These are phyloP conservation scores for Aphelenchoides avenae DNA, from an alignment of 1,140 invertebrate species.

Conservation along the genomic window DNA sequence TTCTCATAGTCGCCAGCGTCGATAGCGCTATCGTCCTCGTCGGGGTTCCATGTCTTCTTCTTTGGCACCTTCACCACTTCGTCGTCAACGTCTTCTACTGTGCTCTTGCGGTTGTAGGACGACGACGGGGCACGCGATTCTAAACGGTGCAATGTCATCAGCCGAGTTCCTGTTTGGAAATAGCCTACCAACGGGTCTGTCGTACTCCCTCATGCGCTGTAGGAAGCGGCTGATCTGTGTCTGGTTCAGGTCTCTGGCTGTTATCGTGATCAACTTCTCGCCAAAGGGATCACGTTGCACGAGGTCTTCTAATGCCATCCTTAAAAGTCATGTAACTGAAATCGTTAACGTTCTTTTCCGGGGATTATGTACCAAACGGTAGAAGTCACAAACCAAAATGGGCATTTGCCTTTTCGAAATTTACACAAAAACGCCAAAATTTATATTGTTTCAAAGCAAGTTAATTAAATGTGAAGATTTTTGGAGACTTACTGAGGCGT, in stretches of 20 bases:
- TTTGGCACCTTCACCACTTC: constrained; percentile 14
- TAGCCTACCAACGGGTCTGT: constrained; percentile 20
- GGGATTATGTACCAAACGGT: no score
- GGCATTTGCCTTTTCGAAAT: no score
- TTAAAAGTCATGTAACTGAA: constrained; percentile 20
- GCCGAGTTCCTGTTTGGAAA: neutral
- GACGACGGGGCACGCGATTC: no score
- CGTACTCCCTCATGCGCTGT: constrained; percentile 47
- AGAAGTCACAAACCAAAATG: no score
- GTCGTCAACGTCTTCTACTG: constrained; percentile 30
- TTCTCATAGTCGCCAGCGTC: constrained; percentile 42
- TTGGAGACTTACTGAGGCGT: constrained; percentile 31
- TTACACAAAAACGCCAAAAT: no score
- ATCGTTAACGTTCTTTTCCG: no score
- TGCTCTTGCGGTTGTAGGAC: neutral
- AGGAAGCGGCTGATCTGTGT: constrained; percentile 52
- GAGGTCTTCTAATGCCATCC: constrained; percentile 33
- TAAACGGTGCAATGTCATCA: constrained; percentile 17
- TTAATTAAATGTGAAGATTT: neutral
- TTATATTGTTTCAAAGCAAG: no score
- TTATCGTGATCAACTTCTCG: constrained; percentile 57
- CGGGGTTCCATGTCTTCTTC: constrained; percentile 34
- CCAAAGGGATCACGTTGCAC: constrained; percentile 53
- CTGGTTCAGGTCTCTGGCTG: constrained; percentile 48
- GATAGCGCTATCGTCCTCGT: constrained; percentile 30